Base-by-base conservation (phyloP, 2,797 vertebrate genomes). In the Tolypeutes matacus region DNA sequence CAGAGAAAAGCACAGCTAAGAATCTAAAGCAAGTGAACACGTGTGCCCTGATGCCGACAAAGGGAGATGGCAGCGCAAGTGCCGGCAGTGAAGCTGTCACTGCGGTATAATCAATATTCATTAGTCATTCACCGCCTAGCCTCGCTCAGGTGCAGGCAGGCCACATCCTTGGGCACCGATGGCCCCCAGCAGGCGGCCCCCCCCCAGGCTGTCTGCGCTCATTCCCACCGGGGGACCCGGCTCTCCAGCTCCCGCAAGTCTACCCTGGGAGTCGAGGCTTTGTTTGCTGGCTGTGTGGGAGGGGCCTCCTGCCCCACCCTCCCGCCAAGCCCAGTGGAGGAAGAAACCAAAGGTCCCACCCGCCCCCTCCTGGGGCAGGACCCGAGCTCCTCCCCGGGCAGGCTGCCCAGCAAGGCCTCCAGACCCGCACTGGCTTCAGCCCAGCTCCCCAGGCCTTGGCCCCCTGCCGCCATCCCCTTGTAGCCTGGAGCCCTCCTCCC, bases 321-420 rank as follows among this genome's bases (percentile, higher is more conserved):
- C 85, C 56, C 18, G 23, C 81, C 80, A 69, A 86, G 77, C 70
- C 90, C 88, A 84, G 70, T 31, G 73, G 76, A 94, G 92, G 89
- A 36, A 73, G 89, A 96, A 92, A 89, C 70, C 94, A 65, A 60
- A 93, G 80, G 92, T 86, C 77, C 88, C 42, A 31, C 60, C 93
- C 5, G 0, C 62, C 70, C 29, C n/a, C 4, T 67, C 69, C 27
- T 11, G 9, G 76, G 65, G 67, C 13, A 76, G 86, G 51, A 1
- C 72, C 86, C 31, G 1, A 36, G 46, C 94, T 87, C 86, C 81
- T 90, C 94, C 93, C 34, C 67, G 1, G 81, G 97, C 97, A 85
- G 62, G 80, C 51, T 67, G 95, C 97, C 97, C 29, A 11, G 70
- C 75, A 31, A 94, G 95, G 97, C 94, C 94, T 90, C 25, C 46